Conservation (phyloP, 2,113 vertebrate genomes). For the Aplodontia rufa region DNA sequence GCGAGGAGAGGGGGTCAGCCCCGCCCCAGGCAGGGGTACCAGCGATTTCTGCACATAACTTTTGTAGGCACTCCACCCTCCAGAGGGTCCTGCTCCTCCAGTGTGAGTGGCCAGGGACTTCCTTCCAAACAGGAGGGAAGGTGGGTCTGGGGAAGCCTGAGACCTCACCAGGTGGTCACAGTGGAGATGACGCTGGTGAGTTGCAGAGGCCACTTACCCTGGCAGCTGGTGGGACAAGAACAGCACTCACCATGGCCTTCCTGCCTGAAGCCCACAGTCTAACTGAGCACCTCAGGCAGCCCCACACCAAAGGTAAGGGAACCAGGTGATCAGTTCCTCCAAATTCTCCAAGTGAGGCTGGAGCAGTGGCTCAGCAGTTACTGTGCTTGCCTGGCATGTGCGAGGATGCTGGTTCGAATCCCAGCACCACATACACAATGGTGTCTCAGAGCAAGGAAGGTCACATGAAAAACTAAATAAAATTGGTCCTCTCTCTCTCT, state of each 20-base stretch:
- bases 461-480: no score
- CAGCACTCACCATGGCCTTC: neutral
- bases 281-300: neutral
- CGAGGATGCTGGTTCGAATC: no score
- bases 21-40: neutral
- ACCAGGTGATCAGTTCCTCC: neutral
- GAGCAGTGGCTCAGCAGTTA: no score
- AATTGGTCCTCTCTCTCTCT: no score
- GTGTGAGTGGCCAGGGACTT: rapidly evolving
- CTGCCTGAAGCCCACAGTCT: neutral
- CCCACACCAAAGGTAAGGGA: neutral
- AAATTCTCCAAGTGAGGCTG: neutral
- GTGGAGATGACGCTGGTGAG: rapidly evolving
- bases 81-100: neutral
- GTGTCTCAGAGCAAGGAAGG: no score
- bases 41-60: no score
- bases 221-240: rapidly evolving
- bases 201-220: rapidly evolving
- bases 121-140: rapidly evolving
- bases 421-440: no score
- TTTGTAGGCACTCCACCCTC: neutral
- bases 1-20: no score
- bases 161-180: neutral
- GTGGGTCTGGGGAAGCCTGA: rapidly evolving
- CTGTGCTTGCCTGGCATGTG: no score